Evolutionary conservation across 1,140 invertebrate genomes (phyloP).

Genomic region (Drosophila leontia): DNA sequence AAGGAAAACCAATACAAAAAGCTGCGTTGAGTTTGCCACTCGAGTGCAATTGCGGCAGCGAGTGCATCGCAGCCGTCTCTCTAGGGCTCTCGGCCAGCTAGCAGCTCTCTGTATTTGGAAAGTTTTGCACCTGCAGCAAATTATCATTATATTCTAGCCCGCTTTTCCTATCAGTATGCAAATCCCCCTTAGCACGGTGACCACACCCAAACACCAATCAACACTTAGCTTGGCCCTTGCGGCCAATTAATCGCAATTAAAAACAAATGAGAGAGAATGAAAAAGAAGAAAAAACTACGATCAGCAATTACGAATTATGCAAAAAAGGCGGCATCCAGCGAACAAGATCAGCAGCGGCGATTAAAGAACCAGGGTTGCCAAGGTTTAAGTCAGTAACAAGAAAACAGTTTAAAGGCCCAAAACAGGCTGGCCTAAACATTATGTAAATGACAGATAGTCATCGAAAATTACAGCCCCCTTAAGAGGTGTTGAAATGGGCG

Average conservation of each 20-base stretch:
- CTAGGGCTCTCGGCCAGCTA: conserved; percentile 38
- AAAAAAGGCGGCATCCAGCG: conserved; percentile 61
- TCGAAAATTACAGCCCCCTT: conserved; percentile 7
- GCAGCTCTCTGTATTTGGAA: conserved; percentile 36
- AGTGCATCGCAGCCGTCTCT: conserved; percentile 30
- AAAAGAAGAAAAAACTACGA: conserved; percentile 22
- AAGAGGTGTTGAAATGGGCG: conserved; percentile 24
- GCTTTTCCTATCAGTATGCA: conserved; percentile 56
- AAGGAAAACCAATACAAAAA: conserved; percentile 40
- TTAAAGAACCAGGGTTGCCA: conserved; percentile 49
- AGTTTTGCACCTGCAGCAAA: conserved; percentile 57
- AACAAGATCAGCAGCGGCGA: conserved; percentile 63
- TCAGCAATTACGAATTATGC: conserved; percentile 67
- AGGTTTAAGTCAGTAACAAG: conserved; percentile 3
- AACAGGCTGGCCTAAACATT: conserved; percentile 12
- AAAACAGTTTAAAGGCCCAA: neutral
- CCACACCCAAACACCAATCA: conserved; percentile 76
- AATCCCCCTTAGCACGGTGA: conserved; percentile 31
- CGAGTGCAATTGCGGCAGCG: conserved; percentile 38
- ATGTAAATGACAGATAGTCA: conserved; percentile 34
- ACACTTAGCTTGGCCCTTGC: conserved; percentile 70
- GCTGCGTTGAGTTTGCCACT: conserved; percentile 53
- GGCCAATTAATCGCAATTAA: conserved; percentile 78
- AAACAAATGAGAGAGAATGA: conserved; percentile 30
- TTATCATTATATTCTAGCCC: conserved; percentile 46